A percentile compares a stretch with the other conserved stretches of the same genome.
These are phyloP conservation scores for Rhamnusium bicolor DNA, from an alignment of 2,888 invertebrate genomes.

Conservation along the genomic window DNA sequence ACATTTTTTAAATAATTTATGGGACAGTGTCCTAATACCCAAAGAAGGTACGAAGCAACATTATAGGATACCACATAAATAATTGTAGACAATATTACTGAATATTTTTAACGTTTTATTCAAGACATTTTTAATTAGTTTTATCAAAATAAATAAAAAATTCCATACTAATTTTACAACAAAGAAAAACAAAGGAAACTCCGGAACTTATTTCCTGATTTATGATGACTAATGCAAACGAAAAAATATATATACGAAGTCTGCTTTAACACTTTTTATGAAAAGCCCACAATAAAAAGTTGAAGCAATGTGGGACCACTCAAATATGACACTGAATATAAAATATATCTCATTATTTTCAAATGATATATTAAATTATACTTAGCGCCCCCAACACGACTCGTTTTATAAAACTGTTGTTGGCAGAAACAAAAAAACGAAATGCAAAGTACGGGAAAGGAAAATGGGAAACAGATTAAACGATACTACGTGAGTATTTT, in stretches of 20 bases:
- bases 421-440: conserved; percentile 47
- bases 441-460: conserved; percentile 53
- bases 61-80: too few relatives aligned
- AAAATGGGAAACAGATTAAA: conserved; percentile 68
- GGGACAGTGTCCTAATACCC: too few relatives aligned
- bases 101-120: too few relatives aligned
- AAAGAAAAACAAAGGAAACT: not conserved
- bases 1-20: too few relatives aligned
- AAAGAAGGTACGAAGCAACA: too few relatives aligned
- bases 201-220: not conserved
- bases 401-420: conserved; percentile 46
- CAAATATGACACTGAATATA: conserved; percentile 29
- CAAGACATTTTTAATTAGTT: too few relatives aligned
- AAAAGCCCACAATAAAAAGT: conserved; percentile 12
- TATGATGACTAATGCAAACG: not conserved
- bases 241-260: not conserved
- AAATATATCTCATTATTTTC: conserved; percentile 32
- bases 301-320: not conserved
- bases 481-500: conserved; percentile 67
- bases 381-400: conserved; percentile 42
- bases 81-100: too few relatives aligned
- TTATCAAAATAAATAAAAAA: not conserved
- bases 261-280: conserved; percentile 7
- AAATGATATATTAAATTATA: conserved; percentile 30
- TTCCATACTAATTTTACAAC: not conserved